Evolutionary conservation across 2,113 vertebrate genomes (phyloP).

Genomic region (Heterotis niloticus): DNA sequence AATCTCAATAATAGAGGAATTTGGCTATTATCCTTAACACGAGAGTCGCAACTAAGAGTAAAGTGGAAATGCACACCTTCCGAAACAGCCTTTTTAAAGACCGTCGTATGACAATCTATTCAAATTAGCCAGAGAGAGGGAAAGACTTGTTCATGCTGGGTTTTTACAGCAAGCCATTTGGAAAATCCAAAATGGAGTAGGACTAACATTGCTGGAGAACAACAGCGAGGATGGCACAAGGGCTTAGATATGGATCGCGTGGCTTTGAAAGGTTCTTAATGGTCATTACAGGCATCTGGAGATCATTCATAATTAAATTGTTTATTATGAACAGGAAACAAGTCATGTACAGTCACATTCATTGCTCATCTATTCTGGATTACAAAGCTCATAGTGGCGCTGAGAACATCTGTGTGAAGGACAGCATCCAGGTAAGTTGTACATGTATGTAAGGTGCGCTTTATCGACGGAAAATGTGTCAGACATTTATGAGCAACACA

Average conservation of each 20-base stretch:
- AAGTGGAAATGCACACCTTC: conserved; percentile 3
- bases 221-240: neutral
- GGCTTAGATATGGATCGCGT: neutral
- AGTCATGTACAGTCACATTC: too few relatives aligned
- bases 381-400: too few relatives aligned
- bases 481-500: too few relatives aligned
- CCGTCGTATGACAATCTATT: conserved; percentile 21
- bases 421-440: too few relatives aligned
- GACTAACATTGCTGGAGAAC: too few relatives aligned
- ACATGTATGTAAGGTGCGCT: too few relatives aligned
- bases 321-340: neutral
- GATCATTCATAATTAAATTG: neutral
- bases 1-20: conserved; percentile 29
- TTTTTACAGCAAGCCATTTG: neutral
- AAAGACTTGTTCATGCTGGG: neutral
- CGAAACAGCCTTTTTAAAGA: conserved; percentile 24
- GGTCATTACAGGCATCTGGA: neutral
- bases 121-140: conserved; percentile 15
- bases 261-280: neutral
- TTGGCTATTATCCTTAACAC: conserved; percentile 32
- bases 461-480: too few relatives aligned
- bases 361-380: too few relatives aligned
- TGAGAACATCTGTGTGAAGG: too few relatives aligned
- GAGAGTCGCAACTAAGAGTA: conserved; percentile 44
- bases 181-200: too few relatives aligned